Base-by-base conservation (phyloP, 2,888 invertebrate species). In the Sinentomon sp. region DNA sequence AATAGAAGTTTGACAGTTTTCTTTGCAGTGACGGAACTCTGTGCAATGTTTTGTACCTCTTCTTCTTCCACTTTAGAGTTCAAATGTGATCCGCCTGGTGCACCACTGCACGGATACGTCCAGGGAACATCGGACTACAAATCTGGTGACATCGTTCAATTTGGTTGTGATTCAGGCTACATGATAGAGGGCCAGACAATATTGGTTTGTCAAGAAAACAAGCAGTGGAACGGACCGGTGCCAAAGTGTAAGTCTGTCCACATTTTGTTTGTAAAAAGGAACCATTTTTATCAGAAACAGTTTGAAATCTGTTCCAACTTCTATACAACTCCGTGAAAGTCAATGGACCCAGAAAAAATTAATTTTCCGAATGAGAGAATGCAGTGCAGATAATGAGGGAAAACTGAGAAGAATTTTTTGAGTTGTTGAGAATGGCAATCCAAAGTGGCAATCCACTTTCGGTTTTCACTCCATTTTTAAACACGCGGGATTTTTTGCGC, bases 141-240 rank as follows among this genome's bases (percentile, higher is more conserved):
- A 41, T 75, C 76, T 9, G 78, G 80, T 1, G 77, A 80, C 52
- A 68, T 77, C 32, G 68, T 80, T 17, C 75, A 78, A 52, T 76
- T 78, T 58, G 75, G 74, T 50, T 83, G 82, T 53, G 71, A 76
- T 53, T 68, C 73, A 6, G 77, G 77, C 44, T 78, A 68, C 53
- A 77, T 82, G 63, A 68, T 82, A 63, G 77, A 78, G 51, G 82
- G 83, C 3, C 66, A 75, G 44, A 76, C 78, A n/a, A 77, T 80
- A 43, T 66, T 78, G 31, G 75, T 78, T 16, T 83, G 83, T 52
- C 77, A 78, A 55, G 76, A 77, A 47, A 75, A 69, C 49, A 43
- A 39, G 27, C 61, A 73, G 36, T 82, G 82, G 77, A 75, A 76
- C 34, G 72, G 74, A 29, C 67, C 68, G 26, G 59, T 72, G 17